Base-by-base conservation (phyloP, 1,140 invertebrate species). In the Heterodera schachtii region DNA sequence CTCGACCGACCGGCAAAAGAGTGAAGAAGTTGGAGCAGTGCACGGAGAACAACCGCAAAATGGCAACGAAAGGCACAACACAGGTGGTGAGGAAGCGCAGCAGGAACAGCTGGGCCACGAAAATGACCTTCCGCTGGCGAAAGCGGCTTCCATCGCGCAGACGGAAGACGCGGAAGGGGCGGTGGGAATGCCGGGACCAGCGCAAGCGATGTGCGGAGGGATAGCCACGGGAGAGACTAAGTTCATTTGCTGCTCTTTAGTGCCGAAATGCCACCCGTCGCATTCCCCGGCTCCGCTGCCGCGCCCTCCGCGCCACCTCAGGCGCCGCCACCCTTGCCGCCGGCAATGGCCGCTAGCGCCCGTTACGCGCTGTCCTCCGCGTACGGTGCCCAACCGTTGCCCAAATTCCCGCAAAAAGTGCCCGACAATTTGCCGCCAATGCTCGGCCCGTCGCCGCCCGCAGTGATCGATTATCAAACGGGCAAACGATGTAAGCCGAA, bases 401-500 rank as follows among this genome's bases (percentile, higher is more conserved):
- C 83, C n/a, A 85, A 84, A 47, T 31, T 73, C 47, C 69, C 80
- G 8, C 69, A 21, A 43, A 49, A 84, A 31, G 0, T 80, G 5
- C 69, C 76, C 16, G 75, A 73, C 7, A 75, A 84, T 19, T 66
- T 83, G 7, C 69, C 70, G 13, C 83, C 83, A 69, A 83, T 84
- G 31, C 46, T 84, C n/a, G 83, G 83, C 13, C 16, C 41, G 4
- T 84, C 83, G n/a, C 85, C 84, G 41, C 84, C 47, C 41, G 69
- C 75, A 16, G 70, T 44, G 11, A 84, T 84, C 19, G 52, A 82
- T 52, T 82, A 82, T 43, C 43, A 13, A 0, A 75, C 69, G 47
- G 66, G 79, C 3, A 60, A 21, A 64, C 47, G 81, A 82, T 19
- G 64, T 69, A 43, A 49, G 16, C 43, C 46, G 16, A 21, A 73